Evolutionary conservation across 2,797 vertebrate genomes (phyloP).

Genomic region (Paramormyrops hopkinsi): DNA sequence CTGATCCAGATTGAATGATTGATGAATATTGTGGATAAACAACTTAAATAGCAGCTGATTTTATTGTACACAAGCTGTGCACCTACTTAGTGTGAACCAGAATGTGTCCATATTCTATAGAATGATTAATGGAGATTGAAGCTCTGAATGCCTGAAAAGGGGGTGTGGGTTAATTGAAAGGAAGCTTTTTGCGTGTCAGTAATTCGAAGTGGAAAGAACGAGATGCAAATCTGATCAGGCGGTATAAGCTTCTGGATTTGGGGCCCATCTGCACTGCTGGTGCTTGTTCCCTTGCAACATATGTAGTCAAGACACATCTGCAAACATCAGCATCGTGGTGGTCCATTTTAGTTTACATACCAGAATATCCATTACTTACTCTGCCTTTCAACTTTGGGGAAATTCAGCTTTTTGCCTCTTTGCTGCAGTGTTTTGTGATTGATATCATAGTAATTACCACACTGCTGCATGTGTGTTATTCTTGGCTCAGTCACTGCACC

Average conservation of each 20-base stretch:
- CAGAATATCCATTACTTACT: constrained; percentile 28
- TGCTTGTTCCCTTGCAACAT: constrained; percentile 19
- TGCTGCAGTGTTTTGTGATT: constrained; percentile 13
- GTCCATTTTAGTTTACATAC: constrained; percentile 29
- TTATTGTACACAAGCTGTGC: neutral
- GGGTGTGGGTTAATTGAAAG: neutral
- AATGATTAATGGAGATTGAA: neutral
- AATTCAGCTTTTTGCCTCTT: constrained; percentile 13
- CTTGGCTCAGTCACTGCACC: constrained; percentile 5
- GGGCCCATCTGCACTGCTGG: neutral
- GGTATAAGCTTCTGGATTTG: neutral
- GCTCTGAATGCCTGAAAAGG: neutral
- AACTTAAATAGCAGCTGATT: neutral
- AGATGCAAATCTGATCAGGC: neutral
- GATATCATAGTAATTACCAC: constrained; percentile 18
- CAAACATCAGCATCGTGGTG: constrained; percentile 24
- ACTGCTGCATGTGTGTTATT: constrained; percentile 4
- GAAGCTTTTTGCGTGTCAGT: neutral
- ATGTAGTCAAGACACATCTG: constrained; percentile 8
- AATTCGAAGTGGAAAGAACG: neutral
- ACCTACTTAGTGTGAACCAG: neutral
- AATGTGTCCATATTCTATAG: neutral
- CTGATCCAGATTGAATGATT: neutral
- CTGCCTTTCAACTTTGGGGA: constrained; percentile 17
- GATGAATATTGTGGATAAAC: neutral